phyloP scores from a whole-genome alignment of 2,797 vertebrate species.

The Astyanax mexicanus region DNA sequence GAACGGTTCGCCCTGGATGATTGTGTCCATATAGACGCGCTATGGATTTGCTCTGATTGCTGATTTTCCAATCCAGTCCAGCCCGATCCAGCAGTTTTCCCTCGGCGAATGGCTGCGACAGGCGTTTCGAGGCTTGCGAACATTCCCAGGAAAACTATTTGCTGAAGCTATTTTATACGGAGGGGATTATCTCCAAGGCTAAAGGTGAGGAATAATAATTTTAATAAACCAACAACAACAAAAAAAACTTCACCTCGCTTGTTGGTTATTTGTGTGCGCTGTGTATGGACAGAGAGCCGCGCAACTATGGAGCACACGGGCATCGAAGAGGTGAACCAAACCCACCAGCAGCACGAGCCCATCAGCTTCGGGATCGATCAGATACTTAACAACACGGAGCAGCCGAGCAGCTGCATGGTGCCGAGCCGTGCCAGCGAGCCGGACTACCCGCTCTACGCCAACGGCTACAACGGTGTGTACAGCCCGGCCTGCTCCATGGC shows the following conservation, averaged over 20 bases:
- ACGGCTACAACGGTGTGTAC: conserved; percentile 83
- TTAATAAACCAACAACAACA: background rate
- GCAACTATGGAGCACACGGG: conserved; percentile 83
- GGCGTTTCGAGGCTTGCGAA: conserved; percentile 64
- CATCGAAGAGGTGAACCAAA: conserved; percentile 84
- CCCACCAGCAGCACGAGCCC: conserved; percentile 84
- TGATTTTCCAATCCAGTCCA: conserved; percentile 49
- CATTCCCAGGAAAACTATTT: conserved; percentile 70
- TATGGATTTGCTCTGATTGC: conserved; percentile 66
- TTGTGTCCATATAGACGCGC: conserved; percentile 6
- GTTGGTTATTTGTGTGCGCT: conserved; percentile 20
- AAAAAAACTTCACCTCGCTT: background rate
- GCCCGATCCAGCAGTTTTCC: conserved; percentile 52
- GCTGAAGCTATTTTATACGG: background rate
- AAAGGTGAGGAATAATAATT: conserved; percentile 54
- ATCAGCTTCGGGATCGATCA: conserved; percentile 96
- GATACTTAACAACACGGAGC: conserved; percentile 90
- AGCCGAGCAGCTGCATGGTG: conserved; percentile 80
- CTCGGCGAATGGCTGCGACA: conserved; percentile 72
- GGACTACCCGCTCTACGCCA: conserved; percentile 80
- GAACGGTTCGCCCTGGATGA: conserved; percentile 35
- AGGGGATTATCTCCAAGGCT: conserved; percentile 42
- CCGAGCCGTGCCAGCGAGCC: conserved; percentile 79
- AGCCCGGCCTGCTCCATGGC: conserved; percentile 87
- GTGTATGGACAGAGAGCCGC: conserved; percentile 16